Percentiles rank a stretch among this genome's conserved stretches.
Conservation (phyloP, 2,888 invertebrate genomes). For the Cremastinae sp. region DNA sequence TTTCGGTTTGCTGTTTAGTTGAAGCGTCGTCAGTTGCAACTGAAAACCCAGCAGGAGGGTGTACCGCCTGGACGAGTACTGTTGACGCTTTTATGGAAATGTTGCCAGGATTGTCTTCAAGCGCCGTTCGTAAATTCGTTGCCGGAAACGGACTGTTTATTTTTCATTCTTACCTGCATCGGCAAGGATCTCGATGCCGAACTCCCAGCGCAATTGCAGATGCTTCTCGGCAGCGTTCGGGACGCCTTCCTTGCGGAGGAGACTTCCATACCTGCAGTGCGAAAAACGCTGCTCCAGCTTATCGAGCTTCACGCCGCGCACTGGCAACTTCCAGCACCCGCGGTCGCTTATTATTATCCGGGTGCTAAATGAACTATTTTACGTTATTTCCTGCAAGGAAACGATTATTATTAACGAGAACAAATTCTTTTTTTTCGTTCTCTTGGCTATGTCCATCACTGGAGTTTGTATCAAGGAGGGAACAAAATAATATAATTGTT, state of each 20-base stretch:
- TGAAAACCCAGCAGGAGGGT: conserved; percentile 82
- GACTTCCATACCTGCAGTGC: conserved; percentile 87
- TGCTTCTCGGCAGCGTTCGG: conserved; percentile 89
- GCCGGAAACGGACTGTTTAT: conserved; percentile 93
- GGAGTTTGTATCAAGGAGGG: too few species aligned
- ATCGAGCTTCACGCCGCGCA: conserved; percentile 94
- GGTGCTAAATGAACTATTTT: conserved; percentile 72
- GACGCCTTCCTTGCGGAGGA: conserved; percentile 91
- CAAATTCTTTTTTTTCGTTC: too few species aligned
- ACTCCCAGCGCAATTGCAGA: conserved; percentile 89
- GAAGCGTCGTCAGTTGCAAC: conserved; percentile 85
- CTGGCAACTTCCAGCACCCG: conserved; percentile 94
- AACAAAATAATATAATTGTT: too few species aligned
- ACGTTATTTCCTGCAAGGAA: too few species aligned
- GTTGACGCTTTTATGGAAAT: conserved; percentile 91
- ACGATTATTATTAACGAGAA: too few species aligned
- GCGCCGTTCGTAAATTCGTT: conserved; percentile 89
- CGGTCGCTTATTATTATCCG: conserved; percentile 94
- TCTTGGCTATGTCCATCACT: too few species aligned
- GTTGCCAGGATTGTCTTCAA: conserved; percentile 93
- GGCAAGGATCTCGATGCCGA: conserved; percentile 93
- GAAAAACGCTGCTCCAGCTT: conserved; percentile 92
- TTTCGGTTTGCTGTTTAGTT: conserved; percentile 81
- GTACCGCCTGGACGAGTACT: conserved; percentile 88
- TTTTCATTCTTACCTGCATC: conserved; percentile 93